Conservation (phyloP, 2,113 vertebrate species). For the Nettapus auritus region DNA sequence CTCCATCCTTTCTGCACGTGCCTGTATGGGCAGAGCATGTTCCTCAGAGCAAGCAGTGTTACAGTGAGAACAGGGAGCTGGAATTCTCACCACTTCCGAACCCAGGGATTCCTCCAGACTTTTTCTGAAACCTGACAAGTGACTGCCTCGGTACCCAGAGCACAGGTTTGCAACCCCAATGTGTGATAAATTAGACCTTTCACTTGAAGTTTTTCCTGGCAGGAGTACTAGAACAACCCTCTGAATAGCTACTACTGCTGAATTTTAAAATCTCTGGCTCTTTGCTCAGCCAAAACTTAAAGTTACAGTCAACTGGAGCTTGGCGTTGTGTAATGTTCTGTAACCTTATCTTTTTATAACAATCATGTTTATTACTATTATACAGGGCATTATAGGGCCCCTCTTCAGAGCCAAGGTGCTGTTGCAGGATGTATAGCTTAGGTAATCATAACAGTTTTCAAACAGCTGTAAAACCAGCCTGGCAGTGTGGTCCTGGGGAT, state of each 20-base stretch:
- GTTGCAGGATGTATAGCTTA: not conserved
- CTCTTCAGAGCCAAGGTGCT: not conserved
- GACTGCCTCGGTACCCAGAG: constrained; percentile 40
- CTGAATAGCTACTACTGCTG: constrained; percentile 75
- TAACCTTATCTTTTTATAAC: constrained; percentile 60
- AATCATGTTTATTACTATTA: constrained; percentile 53
- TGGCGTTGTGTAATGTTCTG: constrained; percentile 32
- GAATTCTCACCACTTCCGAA: constrained; percentile 38
- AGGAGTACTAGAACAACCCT: constrained; percentile 65
- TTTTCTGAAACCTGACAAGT: constrained; percentile 1
- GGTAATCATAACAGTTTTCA: not conserved
- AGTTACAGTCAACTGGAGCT: constrained; percentile 54
- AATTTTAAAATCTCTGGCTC: constrained; percentile 78
- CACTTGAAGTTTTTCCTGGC: constrained; percentile 88
- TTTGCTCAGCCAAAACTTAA: constrained; percentile 56
- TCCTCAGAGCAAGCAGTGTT: too few species aligned
- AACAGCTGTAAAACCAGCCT: not conserved
- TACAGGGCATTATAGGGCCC: not conserved
- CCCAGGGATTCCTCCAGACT: constrained; percentile 16
- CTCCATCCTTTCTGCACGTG: not conserved
- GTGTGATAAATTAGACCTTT: constrained; percentile 87
- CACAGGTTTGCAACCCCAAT: constrained; percentile 64
- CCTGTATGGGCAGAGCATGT: not conserved
- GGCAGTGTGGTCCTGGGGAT: not conserved
- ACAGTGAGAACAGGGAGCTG: not conserved